phyloP scores from a whole-genome alignment of 2,888 invertebrate species.

The Stenoptilia bipunctidactyla region DNA sequence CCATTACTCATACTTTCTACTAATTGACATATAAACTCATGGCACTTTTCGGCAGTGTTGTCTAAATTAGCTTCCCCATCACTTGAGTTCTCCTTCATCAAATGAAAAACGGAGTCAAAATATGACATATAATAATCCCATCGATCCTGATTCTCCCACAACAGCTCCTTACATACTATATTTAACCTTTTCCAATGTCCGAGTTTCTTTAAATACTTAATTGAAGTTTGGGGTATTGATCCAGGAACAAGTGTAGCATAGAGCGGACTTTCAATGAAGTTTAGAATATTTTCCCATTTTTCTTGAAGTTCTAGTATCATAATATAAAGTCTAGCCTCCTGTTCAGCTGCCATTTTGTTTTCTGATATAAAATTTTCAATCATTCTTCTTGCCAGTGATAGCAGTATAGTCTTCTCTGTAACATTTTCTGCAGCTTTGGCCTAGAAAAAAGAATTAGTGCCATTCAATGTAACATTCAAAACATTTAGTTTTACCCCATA shows the following conservation, averaged over 20 bases:
- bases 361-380: slow-evolving; percentile 89
- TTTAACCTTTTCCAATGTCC: slow-evolving; percentile 83
- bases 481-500: too few species aligned
- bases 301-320: slow-evolving; percentile 83
- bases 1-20: slow-evolving; percentile 60
- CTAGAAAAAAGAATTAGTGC: slow-evolving; percentile 18
- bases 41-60: slow-evolving; percentile 54
- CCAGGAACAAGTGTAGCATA: slow-evolving; percentile 78
- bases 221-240: slow-evolving; percentile 76
- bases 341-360: slow-evolving; percentile 91
- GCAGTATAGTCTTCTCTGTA: slow-evolving; percentile 76
- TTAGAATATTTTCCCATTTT: slow-evolving; percentile 85
- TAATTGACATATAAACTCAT: slow-evolving; percentile 57
- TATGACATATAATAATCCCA: slow-evolving; percentile 83
- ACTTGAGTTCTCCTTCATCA: slow-evolving; percentile 52
- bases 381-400: slow-evolving; percentile 94
- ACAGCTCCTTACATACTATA: slow-evolving; percentile 77
- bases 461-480: too few species aligned
- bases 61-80: slow-evolving; percentile 31
- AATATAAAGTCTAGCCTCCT: slow-evolving; percentile 91
- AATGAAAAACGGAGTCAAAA: slow-evolving; percentile 77
- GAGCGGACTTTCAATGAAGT: slow-evolving; percentile 84
- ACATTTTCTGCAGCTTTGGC: slow-evolving; percentile 58
- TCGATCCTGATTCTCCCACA: slow-evolving; percentile 79
- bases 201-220: slow-evolving; percentile 80